Evolutionary conservation across 1,140 invertebrate genomes (phyloP).

Genomic region (Chlorops oryzae): DNA sequence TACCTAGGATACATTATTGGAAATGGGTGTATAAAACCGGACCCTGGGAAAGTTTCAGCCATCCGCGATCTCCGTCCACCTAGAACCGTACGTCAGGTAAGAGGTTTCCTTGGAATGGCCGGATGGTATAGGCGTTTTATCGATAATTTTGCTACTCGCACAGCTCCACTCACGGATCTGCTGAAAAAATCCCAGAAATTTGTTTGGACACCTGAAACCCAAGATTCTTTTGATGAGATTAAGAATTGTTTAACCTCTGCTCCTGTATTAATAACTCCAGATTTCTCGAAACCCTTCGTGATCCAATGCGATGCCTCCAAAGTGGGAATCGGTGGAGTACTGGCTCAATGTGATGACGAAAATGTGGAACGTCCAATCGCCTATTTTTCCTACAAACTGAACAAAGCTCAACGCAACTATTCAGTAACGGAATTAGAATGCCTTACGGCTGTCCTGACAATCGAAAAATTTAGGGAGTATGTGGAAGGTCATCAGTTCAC

Average conservation of each 20-base stretch:
- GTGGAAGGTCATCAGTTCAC: too few species aligned
- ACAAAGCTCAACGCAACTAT: slow-evolving; percentile 12
- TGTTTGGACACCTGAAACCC: background rate
- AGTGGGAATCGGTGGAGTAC: background rate
- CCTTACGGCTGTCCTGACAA: slow-evolving; percentile 5
- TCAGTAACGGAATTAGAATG: slow-evolving; percentile 9
- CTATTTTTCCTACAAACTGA: slow-evolving; percentile 7
- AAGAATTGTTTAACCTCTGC: background rate
- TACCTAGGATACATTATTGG: slow-evolving; percentile 11
- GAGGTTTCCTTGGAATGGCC: slow-evolving; percentile 2
- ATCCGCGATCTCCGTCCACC: background rate
- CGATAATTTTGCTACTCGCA: slow-evolving; percentile 1
- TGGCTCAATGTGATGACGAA: slow-evolving; percentile 1
- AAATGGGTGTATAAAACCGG: slow-evolving; percentile 29
- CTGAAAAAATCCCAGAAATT: background rate
- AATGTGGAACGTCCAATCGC: slow-evolving; percentile 8
- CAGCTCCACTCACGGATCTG: slow-evolving; percentile 1
- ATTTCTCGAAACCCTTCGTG: slow-evolving; percentile 19
- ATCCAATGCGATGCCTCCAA: slow-evolving; percentile 14
- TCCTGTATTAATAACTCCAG: slow-evolving; percentile 11
- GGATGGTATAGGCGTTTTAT: slow-evolving; percentile 3
- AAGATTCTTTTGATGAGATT: slow-evolving; percentile 1
- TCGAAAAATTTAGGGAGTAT: too few species aligned
- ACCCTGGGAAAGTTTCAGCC: slow-evolving; percentile 9
- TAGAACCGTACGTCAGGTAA: background rate